Evolutionary conservation across 1,140 invertebrate species (phyloP).

Genomic region (Portunus trituberculatus): DNA sequence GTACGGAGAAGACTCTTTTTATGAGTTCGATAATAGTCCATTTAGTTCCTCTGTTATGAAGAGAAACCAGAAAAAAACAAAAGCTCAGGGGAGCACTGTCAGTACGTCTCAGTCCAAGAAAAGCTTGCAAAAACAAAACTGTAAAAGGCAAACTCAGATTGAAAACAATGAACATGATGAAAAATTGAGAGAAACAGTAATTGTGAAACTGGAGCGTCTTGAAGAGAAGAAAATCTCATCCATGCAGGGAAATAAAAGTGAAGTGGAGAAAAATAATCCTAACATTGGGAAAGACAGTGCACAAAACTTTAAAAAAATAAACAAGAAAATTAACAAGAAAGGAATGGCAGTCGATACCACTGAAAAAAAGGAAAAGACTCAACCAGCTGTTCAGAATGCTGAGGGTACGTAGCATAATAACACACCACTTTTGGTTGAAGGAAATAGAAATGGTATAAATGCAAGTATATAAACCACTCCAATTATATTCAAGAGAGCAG

Average conservation of each 20-base stretch:
- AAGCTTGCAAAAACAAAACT: neutral
- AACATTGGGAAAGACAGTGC: neutral
- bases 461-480: too few relatives aligned
- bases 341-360: neutral
- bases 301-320: neutral
- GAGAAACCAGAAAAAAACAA: neutral
- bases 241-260: neutral
- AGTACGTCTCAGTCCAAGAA: neutral
- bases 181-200: neutral
- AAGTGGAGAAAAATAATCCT: neutral
- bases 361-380: neutral
- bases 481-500: too few relatives aligned
- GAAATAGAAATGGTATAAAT: too few relatives aligned
- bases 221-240: too few relatives aligned
- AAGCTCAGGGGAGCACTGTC: neutral
- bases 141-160: neutral
- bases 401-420: neutral
- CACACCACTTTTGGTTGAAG: too few relatives aligned
- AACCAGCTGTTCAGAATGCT: neutral
- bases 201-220: too few relatives aligned
- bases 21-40: neutral
- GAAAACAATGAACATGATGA: neutral
- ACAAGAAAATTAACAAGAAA: neutral
- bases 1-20: neutral
- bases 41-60: neutral